These are phyloP conservation scores for Cyprinodon variegatus DNA, from an alignment of 2,113 vertebrate genomes.

Conservation along the genomic window DNA sequence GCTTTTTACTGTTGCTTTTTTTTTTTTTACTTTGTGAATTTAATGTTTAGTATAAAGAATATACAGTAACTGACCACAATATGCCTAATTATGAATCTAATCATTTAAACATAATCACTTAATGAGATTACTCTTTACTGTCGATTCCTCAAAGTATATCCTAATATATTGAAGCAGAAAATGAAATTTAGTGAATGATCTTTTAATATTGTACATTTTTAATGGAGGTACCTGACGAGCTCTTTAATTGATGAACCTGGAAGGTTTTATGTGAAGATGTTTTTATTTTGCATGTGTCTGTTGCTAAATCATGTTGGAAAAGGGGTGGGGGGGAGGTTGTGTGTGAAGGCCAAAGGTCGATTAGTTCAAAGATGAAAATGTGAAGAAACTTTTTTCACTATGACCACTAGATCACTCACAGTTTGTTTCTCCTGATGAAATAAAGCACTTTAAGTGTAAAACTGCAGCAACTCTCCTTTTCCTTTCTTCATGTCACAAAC, in stretches of 20 bases:
- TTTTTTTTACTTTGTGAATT: constrained; percentile 58
- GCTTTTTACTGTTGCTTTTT: constrained; percentile 4
- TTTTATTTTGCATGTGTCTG: constrained; percentile 70
- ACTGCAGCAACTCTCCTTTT: constrained; percentile 17
- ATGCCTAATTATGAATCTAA: constrained; percentile 51
- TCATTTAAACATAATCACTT: constrained; percentile 55
- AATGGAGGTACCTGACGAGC: constrained; percentile 47
- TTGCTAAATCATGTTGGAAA: constrained; percentile 51
- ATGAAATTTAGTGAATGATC: constrained; percentile 51
- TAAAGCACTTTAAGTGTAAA: constrained; percentile 82
- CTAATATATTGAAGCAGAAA: constrained; percentile 66
- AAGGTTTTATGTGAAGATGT: constrained; percentile 61
- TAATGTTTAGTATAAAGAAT: constrained; percentile 44
- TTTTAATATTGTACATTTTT: constrained; percentile 60
- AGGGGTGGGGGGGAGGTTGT: constrained; percentile 11
- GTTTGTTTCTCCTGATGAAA: constrained; percentile 69
- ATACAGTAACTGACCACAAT: constrained; percentile 48
- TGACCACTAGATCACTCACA: constrained; percentile 78
- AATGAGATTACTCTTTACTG: constrained; percentile 58
- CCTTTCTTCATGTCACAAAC: neutral
- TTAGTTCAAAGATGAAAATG: constrained; percentile 68
- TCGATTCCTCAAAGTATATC: constrained; percentile 65
- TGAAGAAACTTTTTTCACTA: constrained; percentile 78
- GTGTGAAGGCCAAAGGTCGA: constrained; percentile 57
- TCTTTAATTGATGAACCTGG: constrained; percentile 36